Base-by-base conservation (phyloP, 2,888 invertebrate species). In the Napeogenes inachia region DNA sequence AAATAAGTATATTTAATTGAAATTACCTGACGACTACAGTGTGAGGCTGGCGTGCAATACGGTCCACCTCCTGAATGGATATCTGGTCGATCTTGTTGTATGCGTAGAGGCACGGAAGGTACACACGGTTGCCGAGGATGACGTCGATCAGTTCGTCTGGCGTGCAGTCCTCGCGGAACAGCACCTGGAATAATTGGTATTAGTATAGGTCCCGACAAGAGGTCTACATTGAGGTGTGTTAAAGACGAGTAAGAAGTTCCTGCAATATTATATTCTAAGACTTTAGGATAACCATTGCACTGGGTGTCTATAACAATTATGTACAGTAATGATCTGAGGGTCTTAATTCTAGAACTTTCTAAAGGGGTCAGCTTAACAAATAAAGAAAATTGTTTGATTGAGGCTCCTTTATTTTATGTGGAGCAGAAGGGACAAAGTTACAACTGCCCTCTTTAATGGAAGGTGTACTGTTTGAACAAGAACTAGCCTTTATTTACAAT, bases 31-130 rank as follows among this genome's bases (percentile, higher is more conserved):
- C 97, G 66, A 99, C 99, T 65, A 98, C 95, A 65, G 97, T 96
- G 84, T 97, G 92, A 0, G 96, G 93, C 82, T 95, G 93, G 65
- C 96, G 92, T 4, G 99, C 99, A 83, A 99, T 94, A 78, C 97
- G 92, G 87, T 99, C 97, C 6, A 99, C 98, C 91, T 99, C 99
- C 87, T 99, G 99, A 71, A 99, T 98, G 58, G 99, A 97, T 76
- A 99, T 97, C 91, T 99, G 99, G 93, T 99, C 99, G 75, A 99
- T 98, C 93, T 99, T 99, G 89, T 99, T 99, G 91, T 99, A 99
- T 61, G 99, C 98, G 90, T 99, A 99, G 61, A 99, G 87, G 84
- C 99, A 99, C 60, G 99, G 98, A 80, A 99, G 92, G 89, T 99
- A 99, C 42, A 97, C 96, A 68, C 99, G 93, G 90, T 98, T 99